phyloP scores from a whole-genome alignment of 92 coral and sea anemone genomes.

The Isaurus tuberculatus region DNA sequence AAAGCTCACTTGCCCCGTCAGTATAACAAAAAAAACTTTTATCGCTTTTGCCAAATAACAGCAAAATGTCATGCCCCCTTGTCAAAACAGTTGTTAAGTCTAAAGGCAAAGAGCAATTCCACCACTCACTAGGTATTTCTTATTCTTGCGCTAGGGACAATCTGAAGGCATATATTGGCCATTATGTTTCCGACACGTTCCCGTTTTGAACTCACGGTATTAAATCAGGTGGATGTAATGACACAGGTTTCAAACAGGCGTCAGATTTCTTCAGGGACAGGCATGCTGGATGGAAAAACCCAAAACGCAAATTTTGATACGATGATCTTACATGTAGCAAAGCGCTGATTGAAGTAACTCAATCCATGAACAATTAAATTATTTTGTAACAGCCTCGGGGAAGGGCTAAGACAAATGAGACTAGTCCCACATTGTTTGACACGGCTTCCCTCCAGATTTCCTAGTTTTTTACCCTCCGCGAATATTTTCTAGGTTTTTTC shows the following conservation, averaged over 20 bases:
- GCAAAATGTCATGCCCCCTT: neutral
- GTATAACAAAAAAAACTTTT: constrained; percentile 23
- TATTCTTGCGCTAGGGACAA: constrained; percentile 8
- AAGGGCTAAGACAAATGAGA: constrained; percentile 13
- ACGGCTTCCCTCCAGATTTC: neutral
- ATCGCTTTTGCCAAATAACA: constrained; percentile 39
- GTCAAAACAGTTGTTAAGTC: constrained; percentile 39
- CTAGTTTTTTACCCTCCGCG: neutral
- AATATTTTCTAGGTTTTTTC: constrained; percentile 8
- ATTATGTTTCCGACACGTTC: constrained; percentile 7
- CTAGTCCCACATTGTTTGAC: constrained; percentile 1
- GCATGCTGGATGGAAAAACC: constrained; percentile 45
- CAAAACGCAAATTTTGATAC: constrained; percentile 38
- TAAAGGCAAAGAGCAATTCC: constrained; percentile 22
- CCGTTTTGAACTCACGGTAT: constrained; percentile 47
- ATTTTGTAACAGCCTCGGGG: constrained; percentile 9
- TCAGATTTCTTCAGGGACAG: neutral
- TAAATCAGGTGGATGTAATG: constrained; percentile 37
- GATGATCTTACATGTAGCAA: constrained; percentile 12
- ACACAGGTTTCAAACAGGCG: constrained; percentile 29
- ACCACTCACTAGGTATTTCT: constrained; percentile 37
- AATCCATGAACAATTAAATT: neutral
- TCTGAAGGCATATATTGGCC: constrained; percentile 6
- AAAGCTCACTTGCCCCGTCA: neutral
- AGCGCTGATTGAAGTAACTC: constrained; percentile 29